phyloP scores from a whole-genome alignment of 2,797 vertebrate species.

The Amblyraja radiata region DNA sequence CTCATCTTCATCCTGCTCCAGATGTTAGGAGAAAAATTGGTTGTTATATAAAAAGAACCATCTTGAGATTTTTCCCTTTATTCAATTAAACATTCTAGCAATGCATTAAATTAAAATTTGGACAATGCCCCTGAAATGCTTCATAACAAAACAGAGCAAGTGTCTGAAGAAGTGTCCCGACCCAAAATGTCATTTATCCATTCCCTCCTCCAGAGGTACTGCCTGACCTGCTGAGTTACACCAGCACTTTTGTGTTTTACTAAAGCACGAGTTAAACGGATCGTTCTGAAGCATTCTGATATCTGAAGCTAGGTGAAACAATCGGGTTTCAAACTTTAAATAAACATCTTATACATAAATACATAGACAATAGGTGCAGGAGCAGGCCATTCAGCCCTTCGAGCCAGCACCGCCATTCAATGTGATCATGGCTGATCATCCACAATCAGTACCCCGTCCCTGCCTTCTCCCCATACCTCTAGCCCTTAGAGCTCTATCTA shows the following conservation, averaged over 20 bases:
- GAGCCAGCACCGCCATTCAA: too few species aligned
- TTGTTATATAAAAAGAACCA: background rate
- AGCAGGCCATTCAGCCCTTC: too few species aligned
- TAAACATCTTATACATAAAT: background rate
- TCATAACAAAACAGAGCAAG: background rate
- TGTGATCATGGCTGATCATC: too few species aligned
- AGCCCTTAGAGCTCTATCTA: too few species aligned
- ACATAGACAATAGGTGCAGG: too few species aligned
- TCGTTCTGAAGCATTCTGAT: background rate
- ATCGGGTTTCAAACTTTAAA: background rate
- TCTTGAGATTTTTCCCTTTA: background rate
- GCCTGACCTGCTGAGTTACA: too few species aligned
- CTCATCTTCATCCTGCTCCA: slow-evolving; percentile 76
- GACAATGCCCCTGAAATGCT: background rate
- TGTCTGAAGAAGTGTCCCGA: too few species aligned
- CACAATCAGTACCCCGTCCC: too few species aligned
- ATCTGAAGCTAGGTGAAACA: background rate
- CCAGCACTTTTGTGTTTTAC: too few species aligned
- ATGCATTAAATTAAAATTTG: background rate
- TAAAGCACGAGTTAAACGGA: background rate
- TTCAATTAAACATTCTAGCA: background rate
- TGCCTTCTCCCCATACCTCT: too few species aligned
- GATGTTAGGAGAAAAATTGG: background rate
- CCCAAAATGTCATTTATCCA: too few species aligned
- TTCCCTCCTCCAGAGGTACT: too few species aligned